phyloP scores from a whole-genome alignment of 2,888 invertebrate genomes.

The Clusia tigrina region DNA sequence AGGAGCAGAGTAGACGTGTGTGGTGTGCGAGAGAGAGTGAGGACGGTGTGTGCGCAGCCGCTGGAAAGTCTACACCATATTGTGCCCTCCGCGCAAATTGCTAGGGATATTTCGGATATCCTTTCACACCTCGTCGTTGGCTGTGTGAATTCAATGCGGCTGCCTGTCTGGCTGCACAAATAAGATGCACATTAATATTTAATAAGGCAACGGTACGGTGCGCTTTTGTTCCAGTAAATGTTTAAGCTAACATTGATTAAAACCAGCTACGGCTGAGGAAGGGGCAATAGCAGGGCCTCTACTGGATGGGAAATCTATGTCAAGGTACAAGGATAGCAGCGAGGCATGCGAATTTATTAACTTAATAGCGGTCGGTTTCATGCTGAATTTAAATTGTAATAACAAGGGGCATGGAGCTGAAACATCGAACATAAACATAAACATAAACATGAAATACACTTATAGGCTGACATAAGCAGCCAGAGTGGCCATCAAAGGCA shows the following conservation, averaged over 20 bases:
- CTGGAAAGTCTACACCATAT: slow-evolving; percentile 32
- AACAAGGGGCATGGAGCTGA: too few relatives aligned
- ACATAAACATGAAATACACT: too few relatives aligned
- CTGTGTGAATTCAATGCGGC: too few relatives aligned
- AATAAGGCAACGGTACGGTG: too few relatives aligned
- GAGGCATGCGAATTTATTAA: too few relatives aligned
- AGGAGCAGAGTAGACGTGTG: neutral
- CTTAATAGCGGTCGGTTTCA: too few relatives aligned
- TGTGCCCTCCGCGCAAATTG: neutral
- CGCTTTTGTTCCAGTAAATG: too few relatives aligned
- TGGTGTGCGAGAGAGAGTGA: slow-evolving; percentile 4
- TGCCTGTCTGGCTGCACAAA: slow-evolving; percentile 21
- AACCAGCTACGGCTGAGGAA: neutral
- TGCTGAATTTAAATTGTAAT: too few relatives aligned
- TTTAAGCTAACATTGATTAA: too few relatives aligned
- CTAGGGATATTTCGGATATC: neutral
- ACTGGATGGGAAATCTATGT: neutral
- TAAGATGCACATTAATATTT: slow-evolving; percentile 32
- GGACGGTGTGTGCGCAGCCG: slow-evolving; percentile 31
- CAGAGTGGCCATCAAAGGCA: neutral
- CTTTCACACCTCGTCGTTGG: too few relatives aligned
- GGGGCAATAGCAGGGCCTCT: neutral
- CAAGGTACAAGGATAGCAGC: neutral
- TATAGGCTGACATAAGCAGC: neutral
- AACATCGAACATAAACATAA: too few relatives aligned